Conservation (phyloP, 1,140 invertebrate species). For the Odontomachus brunneus region DNA sequence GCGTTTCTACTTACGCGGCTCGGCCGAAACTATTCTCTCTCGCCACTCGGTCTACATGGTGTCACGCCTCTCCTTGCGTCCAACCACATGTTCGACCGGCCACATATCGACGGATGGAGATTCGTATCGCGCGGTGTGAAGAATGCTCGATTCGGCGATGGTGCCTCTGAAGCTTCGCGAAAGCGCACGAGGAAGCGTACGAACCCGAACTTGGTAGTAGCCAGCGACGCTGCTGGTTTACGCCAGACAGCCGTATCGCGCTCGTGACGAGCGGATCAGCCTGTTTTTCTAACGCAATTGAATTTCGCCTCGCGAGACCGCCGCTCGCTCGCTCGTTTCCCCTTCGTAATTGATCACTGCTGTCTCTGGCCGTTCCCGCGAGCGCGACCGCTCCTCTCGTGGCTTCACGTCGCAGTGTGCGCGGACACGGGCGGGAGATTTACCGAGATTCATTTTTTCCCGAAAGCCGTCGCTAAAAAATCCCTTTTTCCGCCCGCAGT, state of each 20-base stretch:
- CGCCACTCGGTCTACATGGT: constrained; percentile 23
- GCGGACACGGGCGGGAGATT: constrained; percentile 59
- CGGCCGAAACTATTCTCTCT: constrained; percentile 30
- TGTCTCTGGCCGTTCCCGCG: constrained; percentile 64
- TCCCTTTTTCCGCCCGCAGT: background rate
- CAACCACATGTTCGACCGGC: background rate
- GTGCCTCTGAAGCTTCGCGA: background rate
- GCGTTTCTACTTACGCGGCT: constrained; percentile 1
- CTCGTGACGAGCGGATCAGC: constrained; percentile 75
- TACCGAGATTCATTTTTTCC: constrained; percentile 60
- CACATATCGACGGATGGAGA: background rate
- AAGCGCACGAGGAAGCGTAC: constrained; percentile 25
- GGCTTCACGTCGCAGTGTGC: constrained; percentile 39
- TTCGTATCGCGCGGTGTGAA: constrained; percentile 22
- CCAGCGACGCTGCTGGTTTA: constrained; percentile 17
- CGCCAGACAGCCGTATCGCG: constrained; percentile 75
- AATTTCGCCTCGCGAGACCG: constrained; percentile 78
- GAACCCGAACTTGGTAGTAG: constrained; percentile 45
- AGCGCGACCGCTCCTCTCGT: constrained; percentile 2
- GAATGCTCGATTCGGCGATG: background rate
- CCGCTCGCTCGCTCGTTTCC: constrained; percentile 52
- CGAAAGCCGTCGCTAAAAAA: constrained; percentile 17
- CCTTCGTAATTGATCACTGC: constrained; percentile 78
- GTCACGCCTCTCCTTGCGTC: constrained; percentile 19
- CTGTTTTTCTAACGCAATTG: constrained; percentile 80